Evolutionary conservation across 2,888 invertebrate genomes (phyloP).

Genomic region (Drosophila niveifrons): DNA sequence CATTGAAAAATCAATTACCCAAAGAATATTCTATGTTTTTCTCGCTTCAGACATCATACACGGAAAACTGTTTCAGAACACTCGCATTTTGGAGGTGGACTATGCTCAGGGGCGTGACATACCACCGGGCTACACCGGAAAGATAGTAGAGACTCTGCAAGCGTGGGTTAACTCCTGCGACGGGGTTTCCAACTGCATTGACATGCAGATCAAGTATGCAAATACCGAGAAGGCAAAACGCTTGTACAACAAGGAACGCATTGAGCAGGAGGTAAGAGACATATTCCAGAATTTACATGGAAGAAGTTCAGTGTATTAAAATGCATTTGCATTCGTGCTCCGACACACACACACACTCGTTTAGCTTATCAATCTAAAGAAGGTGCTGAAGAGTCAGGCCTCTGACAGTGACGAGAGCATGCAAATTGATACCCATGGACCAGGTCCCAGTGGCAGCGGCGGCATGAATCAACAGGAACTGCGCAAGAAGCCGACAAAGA

Average conservation of each 20-base stretch:
- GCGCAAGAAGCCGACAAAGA: conserved; percentile 84
- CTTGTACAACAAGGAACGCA: conserved; percentile 91
- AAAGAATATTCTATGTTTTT: neutral
- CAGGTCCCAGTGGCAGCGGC: conserved; percentile 85
- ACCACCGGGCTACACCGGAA: conserved; percentile 92
- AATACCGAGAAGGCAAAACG: conserved; percentile 94
- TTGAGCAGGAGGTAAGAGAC: conserved; percentile 92
- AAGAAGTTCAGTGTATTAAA: neutral
- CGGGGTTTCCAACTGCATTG: conserved; percentile 94
- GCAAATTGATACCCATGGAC: conserved; percentile 90
- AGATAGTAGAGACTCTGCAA: conserved; percentile 92
- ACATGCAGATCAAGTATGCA: conserved; percentile 94
- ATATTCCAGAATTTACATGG: neutral
- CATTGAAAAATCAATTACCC: neutral
- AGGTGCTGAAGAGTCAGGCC: conserved; percentile 92
- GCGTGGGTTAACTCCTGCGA: conserved; percentile 97
- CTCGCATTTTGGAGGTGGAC: conserved; percentile 96
- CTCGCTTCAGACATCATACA: conserved; percentile 92
- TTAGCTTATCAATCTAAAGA: conserved; percentile 94
- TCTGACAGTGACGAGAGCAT: conserved; percentile 95
- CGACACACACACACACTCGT: neutral
- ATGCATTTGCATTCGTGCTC: neutral
- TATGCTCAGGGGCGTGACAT: conserved; percentile 97
- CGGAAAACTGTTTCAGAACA: conserved; percentile 98
- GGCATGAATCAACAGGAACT: conserved; percentile 69